Evolutionary conservation across 2,888 invertebrate species (phyloP).

Genomic region (Himalopsyche japonica): DNA sequence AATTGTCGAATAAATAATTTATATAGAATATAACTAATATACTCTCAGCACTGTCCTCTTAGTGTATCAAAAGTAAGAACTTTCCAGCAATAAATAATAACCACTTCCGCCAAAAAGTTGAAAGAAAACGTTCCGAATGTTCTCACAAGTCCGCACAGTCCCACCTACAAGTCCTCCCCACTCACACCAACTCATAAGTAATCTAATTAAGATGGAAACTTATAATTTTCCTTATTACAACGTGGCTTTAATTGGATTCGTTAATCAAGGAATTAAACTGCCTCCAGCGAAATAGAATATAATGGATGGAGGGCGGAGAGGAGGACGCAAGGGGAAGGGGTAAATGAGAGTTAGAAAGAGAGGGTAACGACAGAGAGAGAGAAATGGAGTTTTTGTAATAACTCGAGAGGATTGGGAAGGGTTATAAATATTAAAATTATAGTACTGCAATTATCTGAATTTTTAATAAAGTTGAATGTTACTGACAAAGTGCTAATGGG

Average conservation of each 20-base stretch:
- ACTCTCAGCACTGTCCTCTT: neutral
- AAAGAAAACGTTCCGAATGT: neutral
- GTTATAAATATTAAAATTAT: neutral
- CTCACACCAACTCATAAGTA: conserved; percentile 30
- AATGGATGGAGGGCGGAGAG: conserved; percentile 34
- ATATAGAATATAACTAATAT: neutral
- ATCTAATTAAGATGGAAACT: conserved; percentile 42
- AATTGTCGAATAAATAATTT: neutral
- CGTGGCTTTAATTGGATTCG: conserved; percentile 42
- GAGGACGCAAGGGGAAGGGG: neutral
- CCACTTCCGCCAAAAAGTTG: neutral
- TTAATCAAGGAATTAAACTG: conserved; percentile 42
- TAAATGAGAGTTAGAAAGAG: neutral
- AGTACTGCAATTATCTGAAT: too few relatives aligned
- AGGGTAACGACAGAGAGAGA: neutral
- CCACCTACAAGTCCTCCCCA: neutral
- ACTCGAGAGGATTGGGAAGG: neutral
- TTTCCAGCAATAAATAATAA: neutral
- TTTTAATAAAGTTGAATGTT: too few relatives aligned
- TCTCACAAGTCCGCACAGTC: neutral
- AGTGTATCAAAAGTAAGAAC: neutral
- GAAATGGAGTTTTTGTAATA: neutral
- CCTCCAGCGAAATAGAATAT: conserved; percentile 40
- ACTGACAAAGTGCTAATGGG: too few relatives aligned
- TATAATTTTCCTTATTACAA: conserved; percentile 42